A percentile compares a stretch with the other conserved stretches of the same genome.
Evolutionary conservation across 1,140 invertebrate species (phyloP).

Genomic region (Nomia melanderi): DNA sequence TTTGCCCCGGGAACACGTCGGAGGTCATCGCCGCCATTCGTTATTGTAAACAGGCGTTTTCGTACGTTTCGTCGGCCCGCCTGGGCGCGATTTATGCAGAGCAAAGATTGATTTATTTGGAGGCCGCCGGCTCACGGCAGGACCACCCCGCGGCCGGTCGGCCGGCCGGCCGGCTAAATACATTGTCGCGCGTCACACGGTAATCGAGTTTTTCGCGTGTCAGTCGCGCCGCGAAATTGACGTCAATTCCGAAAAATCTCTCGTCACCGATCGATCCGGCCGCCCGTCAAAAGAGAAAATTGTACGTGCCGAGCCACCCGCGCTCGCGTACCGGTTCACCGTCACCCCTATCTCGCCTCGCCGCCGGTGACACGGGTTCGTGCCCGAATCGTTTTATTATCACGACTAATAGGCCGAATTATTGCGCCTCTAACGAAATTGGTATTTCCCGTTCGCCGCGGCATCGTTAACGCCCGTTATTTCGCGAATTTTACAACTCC

Average conservation of each 20-base stretch:
- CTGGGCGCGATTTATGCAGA: background rate
- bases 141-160: too few species aligned
- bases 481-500: background rate
- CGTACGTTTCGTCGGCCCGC: background rate
- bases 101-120: conserved; percentile 34
- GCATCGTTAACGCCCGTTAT: conserved; percentile 6
- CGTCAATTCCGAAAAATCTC: conserved; percentile 21
- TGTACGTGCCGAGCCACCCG: background rate
- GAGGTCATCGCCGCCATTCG: background rate
- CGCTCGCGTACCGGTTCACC: too few species aligned
- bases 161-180: conserved; percentile 5
- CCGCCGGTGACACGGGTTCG: too few species aligned
- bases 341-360: too few species aligned
- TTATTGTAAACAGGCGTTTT: conserved; percentile 11
- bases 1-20: background rate
- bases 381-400: conserved; percentile 7
- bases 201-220: conserved; percentile 16
- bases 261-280: background rate
- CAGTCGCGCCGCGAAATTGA: background rate
- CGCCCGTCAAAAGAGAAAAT: background rate
- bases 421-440: conserved; percentile 8
- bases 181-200: conserved; percentile 17
- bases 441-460: conserved; percentile 1
- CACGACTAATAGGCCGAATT: background rate
- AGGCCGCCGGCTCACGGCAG: background rate